Conservation (phyloP, 2,113 vertebrate species). For the Rhagologus leucostigma region DNA sequence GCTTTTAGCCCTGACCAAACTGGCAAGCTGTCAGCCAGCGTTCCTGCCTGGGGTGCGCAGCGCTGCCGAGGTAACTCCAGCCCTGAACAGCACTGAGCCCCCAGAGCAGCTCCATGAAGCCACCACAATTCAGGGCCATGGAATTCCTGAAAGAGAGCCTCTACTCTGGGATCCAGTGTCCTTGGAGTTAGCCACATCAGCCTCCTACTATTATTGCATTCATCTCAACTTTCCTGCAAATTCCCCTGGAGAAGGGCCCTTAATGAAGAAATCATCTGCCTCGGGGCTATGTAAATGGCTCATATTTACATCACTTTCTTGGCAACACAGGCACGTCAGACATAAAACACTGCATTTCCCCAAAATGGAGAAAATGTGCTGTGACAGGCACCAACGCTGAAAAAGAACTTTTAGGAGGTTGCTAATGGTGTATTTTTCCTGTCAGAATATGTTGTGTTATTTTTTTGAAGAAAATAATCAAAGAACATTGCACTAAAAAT, state of each 20-base stretch:
- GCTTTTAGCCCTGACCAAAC: not conserved
- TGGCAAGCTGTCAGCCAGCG: not conserved
- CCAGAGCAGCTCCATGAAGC: not conserved
- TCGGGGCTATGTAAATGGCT: not conserved
- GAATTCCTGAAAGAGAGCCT: not conserved
- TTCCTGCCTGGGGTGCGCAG: fast-evolving
- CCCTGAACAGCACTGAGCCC: not conserved
- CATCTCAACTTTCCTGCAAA: conserved; percentile 18
- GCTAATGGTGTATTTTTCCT: not conserved
- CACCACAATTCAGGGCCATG: not conserved
- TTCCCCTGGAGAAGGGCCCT: conserved; percentile 19
- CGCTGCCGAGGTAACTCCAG: not conserved
- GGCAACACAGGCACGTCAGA: not conserved
- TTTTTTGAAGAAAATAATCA: conserved; percentile 5
- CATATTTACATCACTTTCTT: conserved; percentile 13
- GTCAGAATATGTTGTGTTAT: not conserved
- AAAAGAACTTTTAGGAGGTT: not conserved
- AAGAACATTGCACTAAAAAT: not conserved
- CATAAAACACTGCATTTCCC: not conserved
- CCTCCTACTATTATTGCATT: not conserved
- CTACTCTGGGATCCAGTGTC: not conserved
- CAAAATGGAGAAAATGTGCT: conserved; percentile 2
- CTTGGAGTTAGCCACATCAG: not conserved
- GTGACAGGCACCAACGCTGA: not conserved
- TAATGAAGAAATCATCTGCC: conserved; percentile 57